These are phyloP conservation scores for Pyrgus malvae DNA, from an alignment of 2,888 invertebrate species.

Conservation along the genomic window DNA sequence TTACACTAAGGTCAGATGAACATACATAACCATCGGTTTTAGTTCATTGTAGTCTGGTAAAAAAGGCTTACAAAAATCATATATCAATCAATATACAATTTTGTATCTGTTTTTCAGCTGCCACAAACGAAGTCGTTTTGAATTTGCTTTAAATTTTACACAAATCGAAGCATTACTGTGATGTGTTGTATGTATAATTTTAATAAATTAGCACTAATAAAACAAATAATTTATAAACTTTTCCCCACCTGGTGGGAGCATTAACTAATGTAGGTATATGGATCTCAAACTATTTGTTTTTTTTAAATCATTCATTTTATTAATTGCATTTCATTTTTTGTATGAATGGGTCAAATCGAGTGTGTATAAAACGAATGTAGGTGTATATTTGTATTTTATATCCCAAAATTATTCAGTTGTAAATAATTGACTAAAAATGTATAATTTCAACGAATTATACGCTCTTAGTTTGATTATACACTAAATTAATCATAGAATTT, in stretches of 20 bases:
- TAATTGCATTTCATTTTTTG: conserved; percentile 12
- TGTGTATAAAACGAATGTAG: neutral
- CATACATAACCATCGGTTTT: no score
- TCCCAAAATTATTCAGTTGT: conserved; percentile 8
- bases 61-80: no score
- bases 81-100: no score
- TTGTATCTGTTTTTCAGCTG: no score
- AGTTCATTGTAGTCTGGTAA: no score
- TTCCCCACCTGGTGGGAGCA: conserved; percentile 28
- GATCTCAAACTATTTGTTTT: conserved; percentile 19
- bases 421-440: conserved; percentile 1
- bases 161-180: neutral
- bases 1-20: no score
- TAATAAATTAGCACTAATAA: conserved; percentile 8
- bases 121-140: no score
- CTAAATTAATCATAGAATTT: conserved; percentile 10
- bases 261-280: conserved; percentile 21
- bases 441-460: neutral
- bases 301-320: conserved; percentile 13
- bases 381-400: conserved; percentile 9
- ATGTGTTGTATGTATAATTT: conserved; percentile 13
- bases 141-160: no score
- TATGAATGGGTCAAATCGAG: conserved; percentile 17
- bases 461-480: neutral
- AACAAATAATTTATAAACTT: conserved; percentile 26